Percentiles rank a stretch among this genome's conserved stretches.
These are phyloP conservation scores for Samia ricini DNA, from an alignment of 1,140 invertebrate species.

Conservation along the genomic window DNA sequence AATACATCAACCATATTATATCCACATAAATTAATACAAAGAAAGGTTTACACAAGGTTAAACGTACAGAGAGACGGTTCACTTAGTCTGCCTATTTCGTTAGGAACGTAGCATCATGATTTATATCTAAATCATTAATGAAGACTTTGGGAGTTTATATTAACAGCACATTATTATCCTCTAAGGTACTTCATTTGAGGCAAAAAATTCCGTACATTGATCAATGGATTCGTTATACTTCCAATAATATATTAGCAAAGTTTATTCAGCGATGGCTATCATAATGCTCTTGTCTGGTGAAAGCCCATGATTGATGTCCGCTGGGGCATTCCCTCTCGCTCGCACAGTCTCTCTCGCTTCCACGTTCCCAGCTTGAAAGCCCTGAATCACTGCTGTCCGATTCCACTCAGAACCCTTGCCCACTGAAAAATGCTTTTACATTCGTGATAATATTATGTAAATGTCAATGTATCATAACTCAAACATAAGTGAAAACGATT, in stretches of 20 bases:
- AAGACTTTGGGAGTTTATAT: too few species aligned
- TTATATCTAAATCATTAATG: background rate
- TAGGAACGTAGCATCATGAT: too few species aligned
- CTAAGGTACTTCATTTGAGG: background rate
- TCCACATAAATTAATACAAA: too few species aligned
- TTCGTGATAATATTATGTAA: background rate
- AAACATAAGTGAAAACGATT: too few species aligned
- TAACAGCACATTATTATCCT: too few species aligned
- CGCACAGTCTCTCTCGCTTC: too few species aligned
- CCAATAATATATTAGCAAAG: background rate
- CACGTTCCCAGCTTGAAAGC: background rate
- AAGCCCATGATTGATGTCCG: background rate
- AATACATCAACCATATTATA: too few species aligned
- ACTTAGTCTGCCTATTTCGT: too few species aligned
- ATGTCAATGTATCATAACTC: too few species aligned
- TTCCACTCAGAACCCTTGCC: background rate
- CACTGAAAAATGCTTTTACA: background rate
- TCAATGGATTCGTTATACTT: background rate
- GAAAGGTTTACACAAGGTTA: too few species aligned
- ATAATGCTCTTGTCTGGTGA: background rate
- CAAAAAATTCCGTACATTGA: background rate
- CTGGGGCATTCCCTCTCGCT: background rate
- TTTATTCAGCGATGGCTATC: background rate
- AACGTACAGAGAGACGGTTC: too few species aligned
- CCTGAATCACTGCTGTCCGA: background rate